A percentile compares a stretch with the other conserved stretches of the same genome.
These are phyloP conservation scores for Papilio machaon DNA, from an alignment of 1,140 invertebrate species.

Conservation along the genomic window DNA sequence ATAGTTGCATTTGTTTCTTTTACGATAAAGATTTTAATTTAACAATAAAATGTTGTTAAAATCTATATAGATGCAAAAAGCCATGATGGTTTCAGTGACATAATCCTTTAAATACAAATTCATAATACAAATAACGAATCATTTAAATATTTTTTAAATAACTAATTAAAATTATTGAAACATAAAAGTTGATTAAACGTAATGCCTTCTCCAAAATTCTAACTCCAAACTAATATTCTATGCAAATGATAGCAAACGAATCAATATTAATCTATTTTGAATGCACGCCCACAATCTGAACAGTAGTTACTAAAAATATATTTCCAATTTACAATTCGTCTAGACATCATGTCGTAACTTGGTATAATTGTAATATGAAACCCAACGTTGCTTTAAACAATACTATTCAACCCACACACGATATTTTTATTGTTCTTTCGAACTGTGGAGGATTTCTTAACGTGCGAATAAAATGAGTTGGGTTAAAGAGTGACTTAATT, in stretches of 20 bases:
- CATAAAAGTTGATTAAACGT: background rate
- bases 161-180: background rate
- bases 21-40: background rate
- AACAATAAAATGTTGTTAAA: too few species aligned
- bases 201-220: slow-evolving; percentile 38
- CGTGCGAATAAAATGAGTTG: slow-evolving; percentile 52
- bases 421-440: slow-evolving; percentile 46
- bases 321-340: slow-evolving; percentile 62
- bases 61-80: too few species aligned
- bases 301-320: slow-evolving; percentile 61
- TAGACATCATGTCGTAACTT: slow-evolving; percentile 57
- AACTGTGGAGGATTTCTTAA: slow-evolving; percentile 50
- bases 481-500: slow-evolving; percentile 43
- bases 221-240: slow-evolving; percentile 42
- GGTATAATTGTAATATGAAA: slow-evolving; percentile 52
- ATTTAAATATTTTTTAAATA: too few species aligned
- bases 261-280: slow-evolving; percentile 61
- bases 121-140: too few species aligned
- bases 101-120: too few species aligned
- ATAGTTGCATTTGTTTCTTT: background rate
- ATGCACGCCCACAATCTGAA: slow-evolving; percentile 58
- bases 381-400: slow-evolving; percentile 51
- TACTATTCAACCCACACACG: slow-evolving; percentile 46
- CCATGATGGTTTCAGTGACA: too few species aligned
- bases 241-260: slow-evolving; percentile 46